Evolutionary conservation across 2,797 vertebrate species (phyloP), one percentile per base, ranked within the genome.

Genomic region (Stomatorhinus walkeri): DNA sequence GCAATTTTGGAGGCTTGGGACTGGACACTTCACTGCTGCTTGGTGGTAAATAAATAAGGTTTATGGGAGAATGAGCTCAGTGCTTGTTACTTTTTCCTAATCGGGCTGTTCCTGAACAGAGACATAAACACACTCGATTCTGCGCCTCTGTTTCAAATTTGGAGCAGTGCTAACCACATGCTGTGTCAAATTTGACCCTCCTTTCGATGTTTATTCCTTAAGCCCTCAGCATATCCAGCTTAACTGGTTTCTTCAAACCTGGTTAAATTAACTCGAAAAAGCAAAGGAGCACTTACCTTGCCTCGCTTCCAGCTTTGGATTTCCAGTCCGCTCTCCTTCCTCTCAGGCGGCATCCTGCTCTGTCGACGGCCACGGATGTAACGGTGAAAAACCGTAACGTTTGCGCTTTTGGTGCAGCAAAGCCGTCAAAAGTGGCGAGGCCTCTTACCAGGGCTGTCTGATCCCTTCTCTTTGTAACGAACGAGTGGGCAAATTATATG

Each of bases 1-100:
- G 76, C 49, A 22, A 52, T 81, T 56, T 81, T 7, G 28, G 22
- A 32, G 3, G 48, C 24, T 76, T 61, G 28, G 24, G 46, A 28
- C 49, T 49, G 43, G 85, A 54, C 24, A 54, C 49, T 28, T 32
- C 32, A n/a, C 14, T 28, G 84, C 16, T 85, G 12, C 51, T 85
- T 51, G 16, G 85, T 49, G 40, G 28, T 40, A 36, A 86, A 54
- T 61, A 87, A 64, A 54, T 59, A n/a, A n/a, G 12, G 32, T 87
- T 87, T 87, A 87, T 46, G 28, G 32, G 36, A 84, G 16, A 87
- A 87, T 87, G 49, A 61, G 54, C 46, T 79, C 87, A 88, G 6
- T 24, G 32, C 24, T 54, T 40, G 32, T 86, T 84, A 84, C 40
- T 84, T 84, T 86, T 54, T 86, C 49, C 85, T 54, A 56, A 14